Percentiles rank a stretch among this genome's conserved stretches.
phyloP scores from a whole-genome alignment of 2,113 vertebrate genomes.

The Mesembrinibis cayennensis region DNA sequence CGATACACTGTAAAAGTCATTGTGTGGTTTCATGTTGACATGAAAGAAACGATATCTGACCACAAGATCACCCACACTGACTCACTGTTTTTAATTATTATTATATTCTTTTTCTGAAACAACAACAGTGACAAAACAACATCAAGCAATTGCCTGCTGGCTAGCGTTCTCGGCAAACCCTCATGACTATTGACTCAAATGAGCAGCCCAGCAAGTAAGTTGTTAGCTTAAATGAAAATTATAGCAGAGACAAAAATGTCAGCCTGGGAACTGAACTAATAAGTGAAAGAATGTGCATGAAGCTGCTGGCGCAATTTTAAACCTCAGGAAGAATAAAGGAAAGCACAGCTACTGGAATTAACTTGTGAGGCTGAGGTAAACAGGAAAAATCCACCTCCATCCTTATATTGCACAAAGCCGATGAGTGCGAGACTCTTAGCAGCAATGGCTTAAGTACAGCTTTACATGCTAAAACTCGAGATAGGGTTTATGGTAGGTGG shows the following conservation, averaged over 20 bases:
- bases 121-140: not conserved
- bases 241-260: constrained; percentile 15
- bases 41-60: not conserved
- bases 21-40: not conserved
- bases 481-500: not conserved
- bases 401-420: rapidly evolving
- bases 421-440: not conserved
- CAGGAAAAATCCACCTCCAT: not conserved
- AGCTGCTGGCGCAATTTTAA: not conserved
- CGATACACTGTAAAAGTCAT: not conserved
- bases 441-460: not conserved
- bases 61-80: not conserved
- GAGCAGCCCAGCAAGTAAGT: constrained; percentile 51
- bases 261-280: constrained; percentile 38
- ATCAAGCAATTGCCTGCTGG: constrained; percentile 15
- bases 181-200: constrained; percentile 40
- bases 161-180: not conserved
- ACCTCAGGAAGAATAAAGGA: not conserved
- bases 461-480: not conserved
- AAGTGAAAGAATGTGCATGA: not conserved
- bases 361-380: not conserved
- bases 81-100: constrained; percentile 37
- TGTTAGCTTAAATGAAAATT: constrained; percentile 27
- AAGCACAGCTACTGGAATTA: not conserved
- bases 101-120: constrained; percentile 1